Evolutionary conservation across 2,888 invertebrate genomes (phyloP).

Genomic region (Archips crataeganus): DNA sequence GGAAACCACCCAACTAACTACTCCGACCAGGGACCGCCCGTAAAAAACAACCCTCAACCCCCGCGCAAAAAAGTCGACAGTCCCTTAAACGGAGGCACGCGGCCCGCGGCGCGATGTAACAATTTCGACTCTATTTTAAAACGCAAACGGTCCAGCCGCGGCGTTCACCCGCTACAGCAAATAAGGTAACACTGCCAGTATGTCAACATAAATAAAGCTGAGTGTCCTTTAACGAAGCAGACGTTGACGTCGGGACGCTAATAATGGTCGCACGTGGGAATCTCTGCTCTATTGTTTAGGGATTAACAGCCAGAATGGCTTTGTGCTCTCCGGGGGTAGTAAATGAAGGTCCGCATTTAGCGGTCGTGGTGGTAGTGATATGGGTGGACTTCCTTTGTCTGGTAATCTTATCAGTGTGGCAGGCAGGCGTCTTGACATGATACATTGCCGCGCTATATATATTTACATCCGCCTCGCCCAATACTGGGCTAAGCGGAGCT

Average conservation of each 20-base stretch:
- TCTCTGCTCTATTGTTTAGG: conserved; percentile 66
- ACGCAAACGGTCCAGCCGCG: conserved; percentile 58
- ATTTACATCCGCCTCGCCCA: conserved; percentile 59
- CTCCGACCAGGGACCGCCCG: conserved; percentile 52
- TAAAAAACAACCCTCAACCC: conserved; percentile 64
- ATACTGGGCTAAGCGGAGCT: conserved; percentile 37
- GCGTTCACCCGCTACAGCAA: conserved; percentile 66
- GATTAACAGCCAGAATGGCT: conserved; percentile 62
- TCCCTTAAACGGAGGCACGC: conserved; percentile 55
- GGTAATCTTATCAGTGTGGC: conserved; percentile 82
- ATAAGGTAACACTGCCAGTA: conserved; percentile 82
- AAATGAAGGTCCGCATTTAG: conserved; percentile 82
- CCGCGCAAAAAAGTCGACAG: conserved; percentile 64
- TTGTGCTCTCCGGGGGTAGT: conserved; percentile 61
- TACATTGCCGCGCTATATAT: conserved; percentile 72
- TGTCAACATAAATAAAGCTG: conserved; percentile 84
- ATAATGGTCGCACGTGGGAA: conserved; percentile 65
- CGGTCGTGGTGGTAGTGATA: conserved; percentile 80
- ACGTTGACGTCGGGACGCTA: conserved; percentile 80
- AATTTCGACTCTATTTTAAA: conserved; percentile 68
- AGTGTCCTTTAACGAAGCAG: conserved; percentile 85
- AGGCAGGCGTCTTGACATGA: conserved; percentile 79
- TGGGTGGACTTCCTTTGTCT: conserved; percentile 85
- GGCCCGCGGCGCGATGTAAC: conserved; percentile 47
- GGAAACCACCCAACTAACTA: conserved; percentile 74